Evolutionary conservation across 2,888 invertebrate species (phyloP), one percentile per base, ranked within the genome.

Genomic region (Podotricha telesiphe): DNA sequence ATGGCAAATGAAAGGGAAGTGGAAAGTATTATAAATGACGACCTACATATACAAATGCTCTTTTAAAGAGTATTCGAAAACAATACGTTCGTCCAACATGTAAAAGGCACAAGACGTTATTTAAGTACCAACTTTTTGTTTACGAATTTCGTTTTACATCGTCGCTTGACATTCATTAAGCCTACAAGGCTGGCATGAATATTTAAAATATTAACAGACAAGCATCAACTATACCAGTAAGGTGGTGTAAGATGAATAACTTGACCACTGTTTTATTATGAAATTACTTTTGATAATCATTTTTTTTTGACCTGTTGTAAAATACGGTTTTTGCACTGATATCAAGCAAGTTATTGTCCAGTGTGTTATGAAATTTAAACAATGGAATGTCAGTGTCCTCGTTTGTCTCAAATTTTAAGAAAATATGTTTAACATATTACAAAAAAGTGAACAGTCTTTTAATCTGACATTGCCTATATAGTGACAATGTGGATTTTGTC

Each of bases 11-110:
- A 37, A 48, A 34, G 17, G 19, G 48, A 19, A 19, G 47, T 37
- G 48, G 62, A 62, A 62, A 64, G 64, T 65, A 13, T 42, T 15
- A 64, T 51, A 22, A 50, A 72, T 45, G 48, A 17, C 67, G 73
- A 74, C 71, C 73, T 76, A 59, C 75, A 67, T 75, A 78, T 77
- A 74, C 81, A 82, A 82, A 78, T 80, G 78, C 67, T 72, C 70
- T 73, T 66, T 73, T 75, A 73, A 78, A 78, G 73, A 73, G 71
- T 74, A 75, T 77, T 71, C 73, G 76, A 76, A 75, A 77, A 72
- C 69, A 65, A 75, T 73, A 78, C 81, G 86, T 81, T 69, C 85
- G 73, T 86, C 86, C 84, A 87, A 87, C 87, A 82, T 81, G 65
- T 70, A 77, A 75, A 80, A 66, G 82, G 80, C 81, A 83, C 79